Conservation (phyloP, 2,797 vertebrate genomes). For the Periophthalmus magnuspinnatus region DNA sequence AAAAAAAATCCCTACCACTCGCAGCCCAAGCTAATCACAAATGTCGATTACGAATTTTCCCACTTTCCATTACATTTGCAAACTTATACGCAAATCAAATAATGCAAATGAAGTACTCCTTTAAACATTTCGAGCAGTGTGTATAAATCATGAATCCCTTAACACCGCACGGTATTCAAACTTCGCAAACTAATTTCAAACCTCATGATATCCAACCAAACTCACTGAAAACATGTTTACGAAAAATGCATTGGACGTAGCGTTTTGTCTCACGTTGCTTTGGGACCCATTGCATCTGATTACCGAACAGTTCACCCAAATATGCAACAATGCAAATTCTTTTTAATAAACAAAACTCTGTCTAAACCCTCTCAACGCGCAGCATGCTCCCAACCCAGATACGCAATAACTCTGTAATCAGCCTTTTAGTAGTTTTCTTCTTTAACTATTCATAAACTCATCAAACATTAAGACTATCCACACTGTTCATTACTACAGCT, state of each 20-base stretch:
- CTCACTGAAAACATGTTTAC: background rate
- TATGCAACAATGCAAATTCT: conserved; percentile 21
- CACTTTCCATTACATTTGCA: too few species aligned
- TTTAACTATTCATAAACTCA: conserved; percentile 76
- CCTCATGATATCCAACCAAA: background rate
- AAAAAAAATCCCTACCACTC: too few species aligned
- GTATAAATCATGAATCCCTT: too few species aligned
- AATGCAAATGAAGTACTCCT: too few species aligned
- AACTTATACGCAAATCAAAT: too few species aligned
- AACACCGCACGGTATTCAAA: background rate
- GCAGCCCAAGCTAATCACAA: too few species aligned
- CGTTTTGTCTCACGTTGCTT: background rate
- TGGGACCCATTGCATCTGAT: conserved; percentile 18
- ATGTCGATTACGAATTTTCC: too few species aligned
- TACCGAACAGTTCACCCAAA: conserved; percentile 32
- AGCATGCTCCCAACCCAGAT: conserved; percentile 16
- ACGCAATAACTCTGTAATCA: conserved; percentile 54
- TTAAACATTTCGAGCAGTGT: too few species aligned
- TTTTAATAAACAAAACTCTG: conserved; percentile 50
- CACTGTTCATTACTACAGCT: conserved; percentile 70
- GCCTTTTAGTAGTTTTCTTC: conserved; percentile 51
- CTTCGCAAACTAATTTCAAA: background rate
- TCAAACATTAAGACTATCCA: conserved; percentile 75
- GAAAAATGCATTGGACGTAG: background rate
- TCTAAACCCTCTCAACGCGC: conserved; percentile 28